Percentiles rank a stretch among this genome's conserved stretches.
These are phyloP conservation scores for Phalanger gymnotis DNA, from an alignment of 2,797 vertebrate species.

Conservation along the genomic window DNA sequence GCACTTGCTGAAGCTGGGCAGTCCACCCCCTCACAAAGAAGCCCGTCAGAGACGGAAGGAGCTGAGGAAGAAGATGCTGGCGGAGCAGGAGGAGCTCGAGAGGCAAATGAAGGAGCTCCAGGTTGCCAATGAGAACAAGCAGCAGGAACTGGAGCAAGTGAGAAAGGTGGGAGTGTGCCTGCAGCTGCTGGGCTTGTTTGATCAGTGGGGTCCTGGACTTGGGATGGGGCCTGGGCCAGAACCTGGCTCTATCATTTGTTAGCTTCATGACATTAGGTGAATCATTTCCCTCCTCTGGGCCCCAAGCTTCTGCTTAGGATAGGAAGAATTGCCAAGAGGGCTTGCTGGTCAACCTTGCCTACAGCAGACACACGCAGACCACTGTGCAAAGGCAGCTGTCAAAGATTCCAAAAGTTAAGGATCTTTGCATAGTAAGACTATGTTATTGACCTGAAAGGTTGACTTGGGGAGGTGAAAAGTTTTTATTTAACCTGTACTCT, in stretches of 20 bases:
- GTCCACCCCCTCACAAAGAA: constrained; percentile 92
- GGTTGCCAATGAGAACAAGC: constrained; percentile 93
- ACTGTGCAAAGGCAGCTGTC: background rate
- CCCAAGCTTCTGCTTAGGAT: background rate
- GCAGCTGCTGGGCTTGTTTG: accelerated
- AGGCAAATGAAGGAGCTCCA: constrained; percentile 95
- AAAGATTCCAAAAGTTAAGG: background rate
- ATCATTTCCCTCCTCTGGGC: too few relatives aligned
- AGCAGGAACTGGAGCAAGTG: constrained; percentile 94
- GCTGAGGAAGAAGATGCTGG: constrained; percentile 89
- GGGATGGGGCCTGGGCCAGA: too few relatives aligned
- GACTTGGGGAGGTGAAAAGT: too few relatives aligned
- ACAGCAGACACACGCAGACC: background rate
- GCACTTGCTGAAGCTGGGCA: constrained; percentile 88
- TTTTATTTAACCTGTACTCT: background rate
- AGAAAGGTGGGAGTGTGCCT: constrained; percentile 87
- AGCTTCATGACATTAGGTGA: too few relatives aligned
- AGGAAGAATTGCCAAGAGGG: background rate
- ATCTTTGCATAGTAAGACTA: background rate
- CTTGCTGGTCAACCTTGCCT: background rate
- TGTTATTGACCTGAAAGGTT: constrained; percentile 1
- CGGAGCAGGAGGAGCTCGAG: constrained; percentile 94
- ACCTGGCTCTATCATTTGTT: too few relatives aligned
- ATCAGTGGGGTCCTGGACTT: background rate
- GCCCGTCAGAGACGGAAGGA: constrained; percentile 92